These are phyloP conservation scores for Thymallus thymallus DNA, from an alignment of 2,113 vertebrate genomes.

Conservation along the genomic window DNA sequence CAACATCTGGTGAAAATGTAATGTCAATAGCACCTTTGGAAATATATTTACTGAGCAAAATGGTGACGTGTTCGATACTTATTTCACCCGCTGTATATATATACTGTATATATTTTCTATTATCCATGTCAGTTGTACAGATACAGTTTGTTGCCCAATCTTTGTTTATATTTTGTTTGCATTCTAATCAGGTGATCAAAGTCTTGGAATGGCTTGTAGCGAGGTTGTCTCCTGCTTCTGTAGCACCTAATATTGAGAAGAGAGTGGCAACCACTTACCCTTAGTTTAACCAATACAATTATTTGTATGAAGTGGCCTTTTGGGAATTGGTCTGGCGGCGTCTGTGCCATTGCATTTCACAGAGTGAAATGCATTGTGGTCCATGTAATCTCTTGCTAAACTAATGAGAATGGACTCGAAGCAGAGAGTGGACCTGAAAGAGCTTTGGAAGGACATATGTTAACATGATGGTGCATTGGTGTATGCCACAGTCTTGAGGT, in stretches of 20 bases:
- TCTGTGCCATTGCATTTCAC: no score
- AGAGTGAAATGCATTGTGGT: conserved; percentile 36
- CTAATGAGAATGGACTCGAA: conserved; percentile 25
- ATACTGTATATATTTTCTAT: conserved; percentile 55
- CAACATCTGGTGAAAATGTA: no score
- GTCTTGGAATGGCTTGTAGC: conserved; percentile 17
- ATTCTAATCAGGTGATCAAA: conserved; percentile 34
- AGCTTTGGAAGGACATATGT: conserved; percentile 58
- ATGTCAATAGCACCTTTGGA: no score
- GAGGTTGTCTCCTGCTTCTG: conserved; percentile 17
- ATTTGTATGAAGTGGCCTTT: conserved; percentile 5
- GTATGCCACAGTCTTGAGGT: conserved; percentile 27
- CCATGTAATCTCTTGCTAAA: conserved; percentile 37
- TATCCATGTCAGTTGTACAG: conserved; percentile 50
- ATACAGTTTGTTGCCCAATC: conserved; percentile 35
- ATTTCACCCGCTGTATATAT: no score
- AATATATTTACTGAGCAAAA: no score
- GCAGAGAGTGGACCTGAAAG: conserved; percentile 22
- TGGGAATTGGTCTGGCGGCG: conserved; percentile 14
- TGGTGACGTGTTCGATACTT: no score
- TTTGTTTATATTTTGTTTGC: conserved; percentile 28
- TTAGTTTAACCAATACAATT: conserved; percentile 3
- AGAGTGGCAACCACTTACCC: conserved; percentile 7
- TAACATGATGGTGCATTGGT: conserved; percentile 19
- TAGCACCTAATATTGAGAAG: conserved; percentile 25